Evolutionary conservation across 2,888 invertebrate genomes (phyloP), one percentile per base, ranked within the genome.

Genomic region (Drosophila percnosoma): DNA sequence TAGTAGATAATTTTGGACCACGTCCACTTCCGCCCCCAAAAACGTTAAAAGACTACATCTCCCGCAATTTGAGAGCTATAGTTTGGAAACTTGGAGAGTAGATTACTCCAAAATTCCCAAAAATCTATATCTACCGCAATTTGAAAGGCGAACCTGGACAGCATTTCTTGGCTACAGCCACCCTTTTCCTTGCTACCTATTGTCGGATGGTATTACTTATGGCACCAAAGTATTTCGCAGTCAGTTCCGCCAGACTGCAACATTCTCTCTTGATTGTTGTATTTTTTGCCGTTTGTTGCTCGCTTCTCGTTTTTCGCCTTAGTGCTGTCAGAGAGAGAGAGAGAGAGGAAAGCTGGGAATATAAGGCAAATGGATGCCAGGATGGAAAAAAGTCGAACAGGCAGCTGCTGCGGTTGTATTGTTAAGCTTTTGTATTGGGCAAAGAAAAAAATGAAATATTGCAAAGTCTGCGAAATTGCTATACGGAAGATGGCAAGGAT

Each of bases 401-500:
- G 59, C 76, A 76, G 61, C 68, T 69, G 69, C 45, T 73, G 64
- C 59, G 77, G 73, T 73, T 57, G 65, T 55, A 57, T 68, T 68
- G 61, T 60, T 63, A 57, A 73, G 69, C 69, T 70, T 65, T 77
- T 66, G 63, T 77, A 76, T 77, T 66, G 65, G 66, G 15, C 27
- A 13, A 51, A 53, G 45, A 49, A 60, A 15, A 60, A 60, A 77
- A 63, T 53, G 40, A 77, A 74, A 74, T 64, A 51, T 36, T 52
- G 60, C 65, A 68, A 73, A 58, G 62, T 66, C 66, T 63, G 60
- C 64, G 66, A 70, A 67, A 70, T 77, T 33, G 63, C 73, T 77
- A 58, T 61, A 45, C 49, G 21, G 27, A 31, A 24, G 59, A 53
- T 57, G 57, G 13, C 52, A 18, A 24, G 38, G 62, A 76, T 73